Base-by-base conservation (phyloP, 2,888 invertebrate genomes). In the Brenthis hecate region DNA sequence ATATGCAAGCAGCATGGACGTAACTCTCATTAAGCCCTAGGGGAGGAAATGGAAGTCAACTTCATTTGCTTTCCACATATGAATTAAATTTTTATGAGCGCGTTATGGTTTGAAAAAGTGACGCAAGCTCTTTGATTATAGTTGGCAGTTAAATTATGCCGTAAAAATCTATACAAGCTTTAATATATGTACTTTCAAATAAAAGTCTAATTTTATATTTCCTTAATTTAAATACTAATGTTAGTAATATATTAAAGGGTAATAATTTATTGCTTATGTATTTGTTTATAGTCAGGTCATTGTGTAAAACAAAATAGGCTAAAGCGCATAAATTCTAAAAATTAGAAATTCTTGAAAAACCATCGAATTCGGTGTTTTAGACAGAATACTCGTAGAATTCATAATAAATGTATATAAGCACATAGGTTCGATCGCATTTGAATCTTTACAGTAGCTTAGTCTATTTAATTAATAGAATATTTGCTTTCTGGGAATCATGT, bases 1-100 rank as follows among this genome's bases (percentile, higher is more conserved):
- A 43, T 43, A 43, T 43, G 36, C 36, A 11, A 87, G 77, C 78
- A 75, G 78, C 81, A 79, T 76, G 83, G 86, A 85, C 84, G 83
- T 83, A 81, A 81, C 79, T 77, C 84, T 86, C 85, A 86, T 88
- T 86, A 88, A 81, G 79, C 76, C 73, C 71, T 72, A 74, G 73
- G 75, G 73, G 77, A 76, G 76, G 64, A 63, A 70, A 69, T 71
- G 71, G 72, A 70, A 72, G 72, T 71, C 70, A 62, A 72, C 73
- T 76, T 72, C 70, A 71, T 71, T 69, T 70, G 64, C 53, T 70
- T 58, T 70, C 50, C 36, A 66, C 62, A 61, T 71, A 48, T 65
- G 64, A 63, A 72, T 70, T 68, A 28, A 72, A 70, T 68, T 70
- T 69, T 65, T 62, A 62, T 66, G 36, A 60, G 16, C 61, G 64